Evolutionary conservation across 2,797 vertebrate genomes (phyloP).

Genomic region (Pelochelys cantorii): DNA sequence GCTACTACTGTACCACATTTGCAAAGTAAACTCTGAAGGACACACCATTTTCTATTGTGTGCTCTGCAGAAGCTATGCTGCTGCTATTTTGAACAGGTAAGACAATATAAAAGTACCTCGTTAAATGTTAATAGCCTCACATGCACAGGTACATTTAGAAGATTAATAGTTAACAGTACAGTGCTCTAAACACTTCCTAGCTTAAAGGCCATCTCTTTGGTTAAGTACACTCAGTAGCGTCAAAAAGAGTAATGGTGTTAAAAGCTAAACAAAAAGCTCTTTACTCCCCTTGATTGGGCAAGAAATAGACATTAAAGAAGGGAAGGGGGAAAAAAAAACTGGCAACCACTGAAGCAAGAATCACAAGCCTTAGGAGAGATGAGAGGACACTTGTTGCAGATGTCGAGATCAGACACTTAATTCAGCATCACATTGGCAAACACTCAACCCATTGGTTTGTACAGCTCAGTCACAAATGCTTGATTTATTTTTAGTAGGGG

Average conservation of each 20-base stretch:
- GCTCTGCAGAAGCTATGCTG: background rate
- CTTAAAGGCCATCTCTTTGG: background rate
- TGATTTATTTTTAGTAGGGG: background rate
- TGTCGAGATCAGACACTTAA: background rate
- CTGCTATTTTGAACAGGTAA: background rate
- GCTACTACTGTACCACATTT: background rate
- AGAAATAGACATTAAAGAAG: background rate
- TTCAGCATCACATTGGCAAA: background rate
- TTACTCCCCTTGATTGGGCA: background rate
- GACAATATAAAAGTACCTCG: background rate
- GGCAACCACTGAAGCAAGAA: background rate
- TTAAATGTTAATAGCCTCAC: background rate
- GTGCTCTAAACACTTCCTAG: background rate
- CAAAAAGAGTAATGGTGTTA: background rate
- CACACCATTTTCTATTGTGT: background rate
- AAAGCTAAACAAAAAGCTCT: background rate
- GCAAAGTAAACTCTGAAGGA: background rate
- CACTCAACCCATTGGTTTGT: background rate
- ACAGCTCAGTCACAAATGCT: background rate
- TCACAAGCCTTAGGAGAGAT: background rate
- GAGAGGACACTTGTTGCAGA: background rate
- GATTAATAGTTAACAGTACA: background rate
- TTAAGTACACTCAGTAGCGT: background rate
- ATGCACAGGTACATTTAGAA: background rate
- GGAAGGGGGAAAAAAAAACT: background rate